A percentile compares a stretch with the other conserved stretches of the same genome.
Conservation (phyloP, 2,113 vertebrate genomes). For the Rissa tridactyla region DNA sequence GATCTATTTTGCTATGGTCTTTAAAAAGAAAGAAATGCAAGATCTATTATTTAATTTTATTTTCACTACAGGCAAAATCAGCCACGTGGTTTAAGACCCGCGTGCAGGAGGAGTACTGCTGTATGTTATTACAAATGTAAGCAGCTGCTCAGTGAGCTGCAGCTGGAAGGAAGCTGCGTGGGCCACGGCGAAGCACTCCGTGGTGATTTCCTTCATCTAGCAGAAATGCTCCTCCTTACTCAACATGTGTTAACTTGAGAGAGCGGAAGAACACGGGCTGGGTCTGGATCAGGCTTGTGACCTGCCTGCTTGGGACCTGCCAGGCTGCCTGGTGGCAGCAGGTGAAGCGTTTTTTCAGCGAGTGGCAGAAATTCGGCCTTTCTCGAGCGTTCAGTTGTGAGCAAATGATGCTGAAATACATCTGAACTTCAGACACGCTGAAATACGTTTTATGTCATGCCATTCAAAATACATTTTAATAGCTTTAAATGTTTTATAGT, state of each 20-base stretch:
- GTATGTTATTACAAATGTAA: background rate
- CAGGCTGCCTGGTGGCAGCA: background rate
- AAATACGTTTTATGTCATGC: background rate
- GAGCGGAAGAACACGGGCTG: background rate
- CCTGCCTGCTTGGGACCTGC: background rate
- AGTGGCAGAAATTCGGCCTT: background rate
- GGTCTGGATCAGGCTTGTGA: background rate
- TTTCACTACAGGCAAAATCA: background rate
- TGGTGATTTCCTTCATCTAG: background rate
- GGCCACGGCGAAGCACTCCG: background rate
- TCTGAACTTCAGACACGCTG: background rate
- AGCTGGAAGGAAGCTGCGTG: background rate
- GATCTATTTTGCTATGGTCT: background rate
- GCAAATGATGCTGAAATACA: background rate
- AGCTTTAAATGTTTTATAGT: background rate
- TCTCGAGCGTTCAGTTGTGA: background rate
- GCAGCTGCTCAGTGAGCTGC: background rate
- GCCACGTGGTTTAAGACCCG: background rate
- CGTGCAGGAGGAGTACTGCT: background rate
- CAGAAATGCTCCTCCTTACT: background rate
- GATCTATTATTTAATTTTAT: background rate
- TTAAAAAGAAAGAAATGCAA: background rate
- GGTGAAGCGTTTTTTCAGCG: background rate
- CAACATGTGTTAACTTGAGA: fast-evolving
- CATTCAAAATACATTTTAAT: background rate